Evolutionary conservation across 2,113 vertebrate genomes (phyloP).

Genomic region (Festucalex cinctus): DNA sequence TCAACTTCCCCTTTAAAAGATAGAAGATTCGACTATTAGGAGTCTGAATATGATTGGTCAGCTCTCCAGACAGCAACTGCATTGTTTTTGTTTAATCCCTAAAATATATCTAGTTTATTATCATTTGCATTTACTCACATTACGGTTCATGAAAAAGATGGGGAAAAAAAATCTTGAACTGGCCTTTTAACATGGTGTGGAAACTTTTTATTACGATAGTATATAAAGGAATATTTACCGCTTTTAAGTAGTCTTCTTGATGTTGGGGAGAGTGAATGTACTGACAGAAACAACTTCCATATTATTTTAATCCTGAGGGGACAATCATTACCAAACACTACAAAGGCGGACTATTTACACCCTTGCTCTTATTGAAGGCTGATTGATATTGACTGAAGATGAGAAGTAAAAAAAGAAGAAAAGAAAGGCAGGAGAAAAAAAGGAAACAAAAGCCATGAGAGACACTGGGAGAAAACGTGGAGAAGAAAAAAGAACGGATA

Average conservation of each 20-base stretch:
- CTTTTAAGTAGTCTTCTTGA: neutral
- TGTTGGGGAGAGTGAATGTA: slow-evolving; percentile 9
- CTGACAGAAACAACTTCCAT: slow-evolving; percentile 19
- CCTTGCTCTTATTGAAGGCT: slow-evolving; percentile 61
- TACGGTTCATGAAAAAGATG: neutral
- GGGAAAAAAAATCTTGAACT: neutral
- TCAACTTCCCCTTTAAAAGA: too few species aligned
- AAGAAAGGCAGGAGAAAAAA: slow-evolving; percentile 24
- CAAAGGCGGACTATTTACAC: slow-evolving; percentile 69
- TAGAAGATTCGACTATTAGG: too few species aligned
- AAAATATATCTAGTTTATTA: neutral
- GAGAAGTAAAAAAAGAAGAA: slow-evolving; percentile 38
- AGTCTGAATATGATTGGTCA: too few species aligned
- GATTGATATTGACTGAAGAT: slow-evolving; percentile 39
- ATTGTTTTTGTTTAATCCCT: neutral
- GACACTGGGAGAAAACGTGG: slow-evolving; percentile 41
- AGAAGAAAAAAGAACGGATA: slow-evolving; percentile 47
- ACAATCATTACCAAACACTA: slow-evolving; percentile 65
- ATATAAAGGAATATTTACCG: neutral
- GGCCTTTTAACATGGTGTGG: neutral
- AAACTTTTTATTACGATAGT: neutral
- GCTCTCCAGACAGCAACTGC: too few species aligned
- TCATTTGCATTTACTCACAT: neutral
- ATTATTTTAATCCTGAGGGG: slow-evolving; percentile 41
- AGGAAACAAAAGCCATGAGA: slow-evolving; percentile 51